Percentiles rank a stretch among this genome's conserved stretches.
Evolutionary conservation across 2,113 vertebrate species (phyloP).

Genomic region (Mus pahari): DNA sequence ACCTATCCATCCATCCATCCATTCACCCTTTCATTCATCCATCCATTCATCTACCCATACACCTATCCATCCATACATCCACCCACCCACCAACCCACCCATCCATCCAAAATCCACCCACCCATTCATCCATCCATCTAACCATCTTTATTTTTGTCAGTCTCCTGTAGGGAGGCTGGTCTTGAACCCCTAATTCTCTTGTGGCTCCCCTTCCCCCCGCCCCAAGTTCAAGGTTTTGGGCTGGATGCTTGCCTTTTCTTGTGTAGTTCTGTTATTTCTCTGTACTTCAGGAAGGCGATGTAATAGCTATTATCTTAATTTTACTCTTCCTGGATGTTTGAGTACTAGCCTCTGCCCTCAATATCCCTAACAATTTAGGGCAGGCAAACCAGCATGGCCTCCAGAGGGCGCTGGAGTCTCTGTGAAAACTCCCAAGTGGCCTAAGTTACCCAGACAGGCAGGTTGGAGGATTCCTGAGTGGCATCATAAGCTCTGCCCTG

Average conservation of each 20-base stretch:
- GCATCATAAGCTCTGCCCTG: not conserved
- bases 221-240: not conserved
- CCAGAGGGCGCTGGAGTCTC: conserved; percentile 69
- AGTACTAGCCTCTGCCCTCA: not conserved
- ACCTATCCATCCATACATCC: not conserved
- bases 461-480: not conserved
- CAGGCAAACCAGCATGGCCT: conserved; percentile 14
- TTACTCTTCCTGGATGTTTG: not conserved
- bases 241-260: no score
- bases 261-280: not conserved
- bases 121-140: no score
- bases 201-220: no score
- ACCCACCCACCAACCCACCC: not conserved
- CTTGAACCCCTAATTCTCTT: not conserved
- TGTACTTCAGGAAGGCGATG: not conserved
- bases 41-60: no score
- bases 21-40: no score
- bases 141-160: not conserved
- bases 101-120: not conserved
- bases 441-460: not conserved
- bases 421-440: conserved; percentile 16
- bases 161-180: not conserved
- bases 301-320: not conserved
- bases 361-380: not conserved
- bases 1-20: no score